Percentiles rank a stretch among this genome's conserved stretches.
Evolutionary conservation across 2,888 invertebrate genomes (phyloP).

Genomic region (Malachius bipustulatus): DNA sequence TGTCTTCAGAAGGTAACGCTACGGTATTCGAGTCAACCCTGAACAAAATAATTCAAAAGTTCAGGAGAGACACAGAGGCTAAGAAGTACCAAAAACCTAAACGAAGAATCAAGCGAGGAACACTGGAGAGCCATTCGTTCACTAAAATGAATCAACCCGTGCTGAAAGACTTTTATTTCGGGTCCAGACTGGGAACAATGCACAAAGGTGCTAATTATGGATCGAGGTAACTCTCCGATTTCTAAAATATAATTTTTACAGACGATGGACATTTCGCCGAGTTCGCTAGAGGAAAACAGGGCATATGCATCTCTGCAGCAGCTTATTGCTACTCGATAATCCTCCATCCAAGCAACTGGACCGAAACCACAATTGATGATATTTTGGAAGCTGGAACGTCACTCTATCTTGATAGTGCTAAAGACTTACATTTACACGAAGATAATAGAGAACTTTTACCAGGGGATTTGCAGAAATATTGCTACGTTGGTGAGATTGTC

Average conservation of each 20-base stretch:
- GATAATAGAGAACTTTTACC: conserved; percentile 28
- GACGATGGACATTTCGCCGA: conserved; percentile 28
- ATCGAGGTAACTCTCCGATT: too few relatives aligned
- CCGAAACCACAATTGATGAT: conserved; percentile 46
- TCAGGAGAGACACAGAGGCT: conserved; percentile 32
- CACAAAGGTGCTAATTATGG: conserved; percentile 28
- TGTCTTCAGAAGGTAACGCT: conserved; percentile 16
- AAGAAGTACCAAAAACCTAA: conserved; percentile 13
- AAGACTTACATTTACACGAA: conserved; percentile 27
- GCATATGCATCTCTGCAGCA: conserved; percentile 46
- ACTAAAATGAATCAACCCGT: conserved; percentile 31
- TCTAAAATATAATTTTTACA: conserved; percentile 14
- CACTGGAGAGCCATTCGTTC: conserved; percentile 35
- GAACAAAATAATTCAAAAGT: conserved; percentile 29
- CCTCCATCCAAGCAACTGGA: conserved; percentile 50
- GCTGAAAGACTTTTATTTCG: conserved; percentile 32
- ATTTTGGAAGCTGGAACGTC: conserved; percentile 43
- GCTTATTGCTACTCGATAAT: conserved; percentile 47
- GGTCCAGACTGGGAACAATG: conserved; percentile 29
- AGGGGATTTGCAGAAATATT: conserved; percentile 39
- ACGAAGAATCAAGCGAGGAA: conserved; percentile 30
- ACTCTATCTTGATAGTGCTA: conserved; percentile 34
- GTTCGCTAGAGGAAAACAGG: conserved; percentile 36
- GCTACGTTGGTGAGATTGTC: conserved; percentile 38
- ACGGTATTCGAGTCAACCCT: conserved; percentile 14